These are phyloP conservation scores for Cynodonichthys magdalenae DNA, from an alignment of 2,797 vertebrate genomes.

Conservation along the genomic window DNA sequence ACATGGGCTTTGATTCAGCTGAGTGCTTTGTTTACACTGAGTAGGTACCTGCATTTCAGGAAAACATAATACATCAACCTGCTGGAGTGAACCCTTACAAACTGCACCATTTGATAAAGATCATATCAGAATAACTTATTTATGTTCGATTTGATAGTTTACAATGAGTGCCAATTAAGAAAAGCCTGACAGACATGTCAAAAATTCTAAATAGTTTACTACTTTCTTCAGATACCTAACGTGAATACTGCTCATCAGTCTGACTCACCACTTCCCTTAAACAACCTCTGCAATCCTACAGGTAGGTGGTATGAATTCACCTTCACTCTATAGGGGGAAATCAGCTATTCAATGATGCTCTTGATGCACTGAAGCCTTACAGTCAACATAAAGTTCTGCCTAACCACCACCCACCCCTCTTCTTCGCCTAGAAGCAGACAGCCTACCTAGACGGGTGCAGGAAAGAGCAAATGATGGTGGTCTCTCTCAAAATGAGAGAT, in stretches of 20 bases:
- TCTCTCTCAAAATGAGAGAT: slow-evolving; percentile 30
- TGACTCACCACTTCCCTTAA: not conserved
- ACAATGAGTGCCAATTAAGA: not conserved
- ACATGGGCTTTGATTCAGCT: no score
- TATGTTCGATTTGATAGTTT: no score
- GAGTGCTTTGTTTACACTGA: no score
- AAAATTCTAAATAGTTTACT: not conserved
- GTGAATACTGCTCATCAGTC: not conserved
- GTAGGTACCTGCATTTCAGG: no score
- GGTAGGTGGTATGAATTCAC: slow-evolving; percentile 46
- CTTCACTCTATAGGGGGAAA: slow-evolving; percentile 13
- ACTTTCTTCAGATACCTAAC: not conserved
- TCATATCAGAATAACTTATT: no score
- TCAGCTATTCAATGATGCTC: slow-evolving; percentile 21
- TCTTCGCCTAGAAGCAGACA: slow-evolving; percentile 46
- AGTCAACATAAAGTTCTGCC: slow-evolving; percentile 52
- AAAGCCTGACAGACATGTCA: not conserved
- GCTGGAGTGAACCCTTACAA: no score
- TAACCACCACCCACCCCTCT: slow-evolving; percentile 6
- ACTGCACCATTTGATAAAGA: no score
- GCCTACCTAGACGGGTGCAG: slow-evolving; percentile 50
- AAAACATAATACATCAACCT: no score
- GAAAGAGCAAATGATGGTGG: slow-evolving; percentile 23
- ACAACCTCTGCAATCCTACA: slow-evolving; percentile 48
- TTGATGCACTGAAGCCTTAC: slow-evolving; percentile 51